phyloP scores from a whole-genome alignment of 2,113 vertebrate species.

The Oreochromis spilurus region DNA sequence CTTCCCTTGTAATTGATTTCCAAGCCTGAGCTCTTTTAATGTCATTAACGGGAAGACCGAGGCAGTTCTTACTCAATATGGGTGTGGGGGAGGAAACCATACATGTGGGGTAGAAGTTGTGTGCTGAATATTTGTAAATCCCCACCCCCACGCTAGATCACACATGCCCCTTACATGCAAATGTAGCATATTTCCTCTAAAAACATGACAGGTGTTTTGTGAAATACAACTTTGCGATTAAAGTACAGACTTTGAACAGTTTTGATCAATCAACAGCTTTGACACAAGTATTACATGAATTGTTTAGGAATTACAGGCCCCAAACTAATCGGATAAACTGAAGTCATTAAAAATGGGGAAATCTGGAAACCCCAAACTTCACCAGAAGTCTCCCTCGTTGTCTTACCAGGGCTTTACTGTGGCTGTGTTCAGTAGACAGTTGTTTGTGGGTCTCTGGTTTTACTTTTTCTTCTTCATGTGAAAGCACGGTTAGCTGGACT shows the following conservation, averaged over 20 bases:
- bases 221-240: neutral
- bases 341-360: neutral
- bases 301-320: neutral
- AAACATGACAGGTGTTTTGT: neutral
- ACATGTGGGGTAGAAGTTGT: neutral
- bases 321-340: neutral
- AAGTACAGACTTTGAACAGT: neutral
- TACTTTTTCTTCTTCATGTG: neutral
- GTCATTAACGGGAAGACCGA: constrained; percentile 1
- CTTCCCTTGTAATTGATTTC: constrained; percentile 14
- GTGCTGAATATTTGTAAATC: neutral
- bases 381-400: neutral
- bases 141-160: neutral
- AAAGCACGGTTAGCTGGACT: neutral
- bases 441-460: neutral
- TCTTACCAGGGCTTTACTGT: neutral
- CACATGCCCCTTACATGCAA: neutral
- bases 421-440: neutral
- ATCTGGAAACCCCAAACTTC: neutral
- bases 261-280: neutral
- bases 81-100: neutral
- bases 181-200: neutral
- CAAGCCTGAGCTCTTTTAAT: neutral
- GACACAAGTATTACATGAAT: neutral
- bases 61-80: neutral